Evolutionary conservation across 2,888 invertebrate genomes (phyloP).

Genomic region (Dione juno): DNA sequence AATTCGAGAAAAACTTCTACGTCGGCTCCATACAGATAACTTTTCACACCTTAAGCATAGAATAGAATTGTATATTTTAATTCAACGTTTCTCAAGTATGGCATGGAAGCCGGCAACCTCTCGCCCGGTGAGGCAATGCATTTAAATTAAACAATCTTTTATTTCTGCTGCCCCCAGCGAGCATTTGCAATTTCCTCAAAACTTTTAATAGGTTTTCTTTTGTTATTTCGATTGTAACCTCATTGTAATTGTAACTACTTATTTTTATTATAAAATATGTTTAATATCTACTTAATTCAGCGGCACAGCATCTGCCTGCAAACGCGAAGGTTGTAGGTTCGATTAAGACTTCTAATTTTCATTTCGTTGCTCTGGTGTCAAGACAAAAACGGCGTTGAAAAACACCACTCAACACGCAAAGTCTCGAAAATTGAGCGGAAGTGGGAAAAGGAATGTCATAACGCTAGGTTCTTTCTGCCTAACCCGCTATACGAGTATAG

Average conservation of each 20-base stretch:
- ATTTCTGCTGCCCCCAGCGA: conserved; percentile 19
- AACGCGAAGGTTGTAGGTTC: no score
- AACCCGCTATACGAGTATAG: no score
- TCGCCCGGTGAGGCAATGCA: conserved; percentile 30
- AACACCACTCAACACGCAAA: no score
- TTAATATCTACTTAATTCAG: no score
- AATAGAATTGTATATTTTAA: conserved; percentile 29
- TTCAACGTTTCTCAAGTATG: conserved; percentile 20
- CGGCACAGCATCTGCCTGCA: no score
- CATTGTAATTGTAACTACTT: conserved; percentile 6
- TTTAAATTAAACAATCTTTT: conserved; percentile 39
- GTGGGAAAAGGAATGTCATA: no score
- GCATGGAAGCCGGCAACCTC: conserved; percentile 21
- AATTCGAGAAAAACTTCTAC: background rate
- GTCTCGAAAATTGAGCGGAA: no score
- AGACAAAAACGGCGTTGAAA: no score
- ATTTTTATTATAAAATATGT: background rate
- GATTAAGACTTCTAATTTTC: no score
- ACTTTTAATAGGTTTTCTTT: conserved; percentile 25
- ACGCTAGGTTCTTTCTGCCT: no score
- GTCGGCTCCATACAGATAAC: conserved; percentile 6
- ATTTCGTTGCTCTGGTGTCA: no score
- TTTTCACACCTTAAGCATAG: conserved; percentile 21
- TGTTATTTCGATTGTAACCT: background rate
- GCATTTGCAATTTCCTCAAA: conserved; percentile 20